These are phyloP conservation scores for Odobenus rosmarus DNA, from an alignment of 2,113 vertebrate species.

Conservation along the genomic window DNA sequence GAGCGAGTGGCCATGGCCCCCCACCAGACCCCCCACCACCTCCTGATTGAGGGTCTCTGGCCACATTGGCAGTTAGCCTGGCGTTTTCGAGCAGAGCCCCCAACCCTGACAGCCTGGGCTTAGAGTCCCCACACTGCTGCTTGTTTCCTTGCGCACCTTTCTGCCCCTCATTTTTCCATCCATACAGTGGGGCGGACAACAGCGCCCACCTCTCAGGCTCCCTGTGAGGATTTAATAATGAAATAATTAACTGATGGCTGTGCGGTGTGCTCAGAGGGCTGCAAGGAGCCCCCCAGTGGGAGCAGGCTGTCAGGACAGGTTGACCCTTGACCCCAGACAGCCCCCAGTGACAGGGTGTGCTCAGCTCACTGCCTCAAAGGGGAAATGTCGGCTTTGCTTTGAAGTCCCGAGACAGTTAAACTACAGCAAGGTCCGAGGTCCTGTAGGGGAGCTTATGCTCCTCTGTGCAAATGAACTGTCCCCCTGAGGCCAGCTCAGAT, in stretches of 20 bases:
- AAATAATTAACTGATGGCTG: neutral
- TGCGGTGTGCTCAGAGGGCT: neutral
- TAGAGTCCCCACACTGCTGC: neutral
- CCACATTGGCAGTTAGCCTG: neutral
- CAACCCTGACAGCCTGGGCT: neutral
- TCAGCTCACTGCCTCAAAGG: neutral
- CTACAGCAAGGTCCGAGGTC: accelerated
- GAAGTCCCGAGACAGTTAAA: neutral
- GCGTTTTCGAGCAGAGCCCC: accelerated
- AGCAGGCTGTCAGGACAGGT: neutral
- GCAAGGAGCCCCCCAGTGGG: too few relatives aligned
- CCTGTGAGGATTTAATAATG: neutral
- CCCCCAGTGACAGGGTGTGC: accelerated
- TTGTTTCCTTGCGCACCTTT: too few relatives aligned
- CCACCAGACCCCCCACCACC: neutral
- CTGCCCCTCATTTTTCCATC: neutral
- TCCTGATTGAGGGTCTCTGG: neutral
- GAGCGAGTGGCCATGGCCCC: accelerated
- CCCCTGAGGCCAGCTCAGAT: neutral
- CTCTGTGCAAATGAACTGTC: too few relatives aligned
- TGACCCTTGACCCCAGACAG: neutral
- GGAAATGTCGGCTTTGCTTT: neutral
- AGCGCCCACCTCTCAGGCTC: neutral
- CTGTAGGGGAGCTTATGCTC: accelerated
- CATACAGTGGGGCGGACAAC: neutral